A percentile compares a stretch with the other conserved stretches of the same genome.
Evolutionary conservation across 2,113 vertebrate species (phyloP).

Genomic region (Cygnus atratus): DNA sequence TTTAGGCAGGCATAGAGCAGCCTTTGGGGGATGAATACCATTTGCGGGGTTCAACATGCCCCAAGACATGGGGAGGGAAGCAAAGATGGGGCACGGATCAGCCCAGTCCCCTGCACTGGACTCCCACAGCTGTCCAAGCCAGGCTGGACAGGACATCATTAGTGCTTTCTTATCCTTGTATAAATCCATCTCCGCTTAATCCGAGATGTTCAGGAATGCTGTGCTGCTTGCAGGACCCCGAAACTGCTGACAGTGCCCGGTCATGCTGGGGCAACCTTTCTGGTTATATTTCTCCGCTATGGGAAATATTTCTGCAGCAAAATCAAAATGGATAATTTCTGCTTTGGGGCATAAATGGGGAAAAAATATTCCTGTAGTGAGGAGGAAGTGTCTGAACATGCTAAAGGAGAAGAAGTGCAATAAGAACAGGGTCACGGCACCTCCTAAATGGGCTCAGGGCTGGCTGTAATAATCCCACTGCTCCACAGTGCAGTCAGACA

Average conservation of each 20-base stretch:
- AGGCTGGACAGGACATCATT: not conserved
- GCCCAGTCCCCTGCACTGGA: not conserved
- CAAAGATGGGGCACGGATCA: not conserved
- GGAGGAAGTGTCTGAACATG: not conserved
- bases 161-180: not conserved
- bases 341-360: not conserved
- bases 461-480: not conserved
- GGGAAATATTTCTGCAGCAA: not conserved
- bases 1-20: not conserved
- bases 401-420: not conserved
- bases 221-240: not conserved
- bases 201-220: accelerated
- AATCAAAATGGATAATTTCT: not conserved
- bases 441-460: not conserved
- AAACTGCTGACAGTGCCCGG: not conserved
- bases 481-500: not conserved
- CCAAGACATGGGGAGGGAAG: not conserved
- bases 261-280: not conserved
- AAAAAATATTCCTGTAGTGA: not conserved
- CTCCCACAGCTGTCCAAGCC: not conserved
- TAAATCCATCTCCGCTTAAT: not conserved
- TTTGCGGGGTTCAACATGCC: not conserved
- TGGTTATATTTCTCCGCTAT: not conserved
- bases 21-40: not conserved
- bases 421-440: accelerated